These are phyloP conservation scores for Desmodus rotundus DNA, from an alignment of 2,113 vertebrate genomes.

Conservation along the genomic window DNA sequence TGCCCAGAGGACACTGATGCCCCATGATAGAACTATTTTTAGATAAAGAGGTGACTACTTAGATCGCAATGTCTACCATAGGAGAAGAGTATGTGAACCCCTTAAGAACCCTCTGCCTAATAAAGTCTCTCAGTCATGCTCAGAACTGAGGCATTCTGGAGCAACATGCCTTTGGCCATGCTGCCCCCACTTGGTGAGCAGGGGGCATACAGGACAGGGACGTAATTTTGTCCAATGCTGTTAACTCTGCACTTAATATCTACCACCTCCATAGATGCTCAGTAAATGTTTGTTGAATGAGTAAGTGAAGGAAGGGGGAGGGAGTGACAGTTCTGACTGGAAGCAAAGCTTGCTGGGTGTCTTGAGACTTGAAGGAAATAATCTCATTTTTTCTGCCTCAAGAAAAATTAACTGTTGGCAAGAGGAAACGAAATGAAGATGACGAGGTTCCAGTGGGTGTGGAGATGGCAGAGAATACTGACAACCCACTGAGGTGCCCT, in stretches of 20 bases:
- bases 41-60: neutral
- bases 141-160: neutral
- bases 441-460: conserved; percentile 84
- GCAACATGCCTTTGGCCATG: neutral
- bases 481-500: conserved; percentile 95
- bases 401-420: conserved; percentile 86
- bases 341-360: neutral
- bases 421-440: conserved; percentile 89
- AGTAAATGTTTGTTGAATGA: neutral
- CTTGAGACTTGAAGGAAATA: neutral
- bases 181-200: neutral
- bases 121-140: neutral
- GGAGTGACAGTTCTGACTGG: neutral
- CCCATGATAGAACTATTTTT: neutral
- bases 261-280: neutral
- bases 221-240: neutral
- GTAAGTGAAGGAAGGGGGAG: neutral
- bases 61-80: neutral
- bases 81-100: neutral
- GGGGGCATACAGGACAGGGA: neutral
- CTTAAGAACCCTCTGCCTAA: neutral
- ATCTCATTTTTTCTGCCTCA: conserved; percentile 43
- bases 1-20: neutral
- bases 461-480: conserved; percentile 94
- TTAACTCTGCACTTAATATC: neutral